A percentile compares a stretch with the other conserved stretches of the same genome.
phyloP scores from a whole-genome alignment of 2,888 invertebrate species.

The Synergus laeviventris region DNA sequence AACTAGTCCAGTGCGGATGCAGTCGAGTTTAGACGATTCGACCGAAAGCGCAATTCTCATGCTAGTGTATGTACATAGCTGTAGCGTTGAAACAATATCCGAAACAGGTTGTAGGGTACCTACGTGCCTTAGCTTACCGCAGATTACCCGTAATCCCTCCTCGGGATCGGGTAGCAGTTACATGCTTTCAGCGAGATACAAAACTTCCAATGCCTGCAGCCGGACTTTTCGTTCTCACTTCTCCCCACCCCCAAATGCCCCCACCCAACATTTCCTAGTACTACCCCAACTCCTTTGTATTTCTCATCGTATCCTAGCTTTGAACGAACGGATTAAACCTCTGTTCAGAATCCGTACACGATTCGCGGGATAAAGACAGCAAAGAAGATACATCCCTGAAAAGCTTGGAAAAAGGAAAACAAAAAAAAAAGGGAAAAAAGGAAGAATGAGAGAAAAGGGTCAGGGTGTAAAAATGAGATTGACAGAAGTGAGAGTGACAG shows the following conservation, averaged over 20 bases:
- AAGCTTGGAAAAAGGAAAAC: not conserved
- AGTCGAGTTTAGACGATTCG: constrained; percentile 58
- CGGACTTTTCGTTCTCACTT: constrained; percentile 49
- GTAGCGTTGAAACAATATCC: constrained; percentile 64
- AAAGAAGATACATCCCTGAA: constrained; percentile 1
- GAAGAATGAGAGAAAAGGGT: not conserved
- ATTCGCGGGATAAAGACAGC: constrained; percentile 35
- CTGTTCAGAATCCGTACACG: constrained; percentile 29
- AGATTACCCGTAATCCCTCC: constrained; percentile 69
- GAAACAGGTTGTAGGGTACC: constrained; percentile 63
- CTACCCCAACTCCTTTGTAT: constrained; percentile 9
- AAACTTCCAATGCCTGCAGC: constrained; percentile 52
- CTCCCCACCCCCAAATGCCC: not conserved
- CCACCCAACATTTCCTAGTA: not conserved
- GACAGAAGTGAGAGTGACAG: constrained; percentile 14
- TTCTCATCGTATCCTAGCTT: constrained; percentile 12
- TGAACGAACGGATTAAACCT: constrained; percentile 36
- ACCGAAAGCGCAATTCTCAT: constrained; percentile 56
- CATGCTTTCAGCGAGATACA: constrained; percentile 62
- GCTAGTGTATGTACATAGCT: constrained; percentile 46
- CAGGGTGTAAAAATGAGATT: not conserved
- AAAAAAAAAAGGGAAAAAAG: not conserved
- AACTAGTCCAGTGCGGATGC: constrained; percentile 16
- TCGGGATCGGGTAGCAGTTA: constrained; percentile 68
- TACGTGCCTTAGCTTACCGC: constrained; percentile 66